A percentile compares a stretch with the other conserved stretches of the same genome.
Conservation (phyloP, 1,140 invertebrate genomes). For the Aphelinus atriplicis region DNA sequence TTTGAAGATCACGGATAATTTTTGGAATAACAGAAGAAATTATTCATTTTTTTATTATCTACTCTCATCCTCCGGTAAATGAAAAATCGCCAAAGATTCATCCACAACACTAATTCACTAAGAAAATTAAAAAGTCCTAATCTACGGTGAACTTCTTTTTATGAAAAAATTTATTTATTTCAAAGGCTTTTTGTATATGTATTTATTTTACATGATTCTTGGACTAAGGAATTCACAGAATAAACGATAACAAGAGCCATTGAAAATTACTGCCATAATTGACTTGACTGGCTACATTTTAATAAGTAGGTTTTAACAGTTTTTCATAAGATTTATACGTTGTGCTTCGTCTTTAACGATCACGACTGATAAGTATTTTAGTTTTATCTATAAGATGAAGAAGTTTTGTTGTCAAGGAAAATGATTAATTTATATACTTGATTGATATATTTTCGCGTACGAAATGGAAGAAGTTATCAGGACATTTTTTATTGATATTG, state of each 20-base stretch:
- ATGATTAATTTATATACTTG: constrained; percentile 20
- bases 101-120: constrained; percentile 7
- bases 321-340: constrained; percentile 10
- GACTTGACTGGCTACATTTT: constrained; percentile 25
- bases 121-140: constrained; percentile 32
- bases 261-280: not conserved
- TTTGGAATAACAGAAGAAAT: not conserved
- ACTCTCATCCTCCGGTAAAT: not conserved
- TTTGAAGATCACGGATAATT: constrained; percentile 19
- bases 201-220: constrained; percentile 27
- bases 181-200: not conserved
- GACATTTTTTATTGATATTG: constrained; percentile 31
- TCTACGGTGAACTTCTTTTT: constrained; percentile 8
- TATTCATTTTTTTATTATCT: not conserved
- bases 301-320: constrained; percentile 16
- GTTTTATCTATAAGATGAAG: constrained; percentile 10
- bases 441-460: constrained; percentile 19
- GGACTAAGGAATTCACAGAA: constrained; percentile 1
- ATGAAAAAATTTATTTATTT: constrained; percentile 30
- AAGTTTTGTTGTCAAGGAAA: constrained; percentile 23
- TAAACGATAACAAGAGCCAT: not conserved
- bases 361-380: constrained; percentile 32
- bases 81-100: constrained; percentile 18
- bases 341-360: constrained; percentile 14
- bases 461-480: constrained; percentile 24